phyloP scores from a whole-genome alignment of 23 tunicate species.

The Halocynthia aurantium region DNA sequence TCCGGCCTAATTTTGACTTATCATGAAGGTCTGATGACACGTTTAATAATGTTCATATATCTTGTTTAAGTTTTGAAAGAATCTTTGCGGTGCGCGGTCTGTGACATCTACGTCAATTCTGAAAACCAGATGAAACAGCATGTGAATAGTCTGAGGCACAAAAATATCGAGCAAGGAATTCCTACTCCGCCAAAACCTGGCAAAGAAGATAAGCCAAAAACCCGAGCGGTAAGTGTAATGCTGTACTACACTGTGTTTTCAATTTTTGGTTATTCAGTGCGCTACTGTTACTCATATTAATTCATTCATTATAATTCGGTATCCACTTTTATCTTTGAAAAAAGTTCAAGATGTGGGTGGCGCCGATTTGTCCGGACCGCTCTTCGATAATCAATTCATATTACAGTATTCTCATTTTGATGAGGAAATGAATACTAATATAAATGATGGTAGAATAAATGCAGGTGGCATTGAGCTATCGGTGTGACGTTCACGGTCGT shows the following conservation, averaged over 20 bases:
- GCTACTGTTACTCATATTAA: background rate
- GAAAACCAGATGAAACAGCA: slow-evolving; percentile 98
- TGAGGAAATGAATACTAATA: too few relatives aligned
- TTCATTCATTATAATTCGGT: background rate
- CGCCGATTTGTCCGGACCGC: too few relatives aligned
- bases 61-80: slow-evolving; percentile 73
- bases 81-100: slow-evolving; percentile 69
- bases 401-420: too few relatives aligned
- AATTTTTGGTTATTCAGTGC: background rate
- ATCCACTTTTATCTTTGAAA: too few relatives aligned
- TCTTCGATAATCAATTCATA: too few relatives aligned
- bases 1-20: too few relatives aligned
- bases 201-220: slow-evolving; percentile 60
- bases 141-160: slow-evolving; percentile 72
- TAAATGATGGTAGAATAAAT: too few relatives aligned
- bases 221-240: slow-evolving; percentile 48
- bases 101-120: slow-evolving; percentile 89
- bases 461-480: too few relatives aligned
- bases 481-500: too few relatives aligned
- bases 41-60: background rate
- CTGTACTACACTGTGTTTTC: background rate
- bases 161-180: slow-evolving; percentile 79
- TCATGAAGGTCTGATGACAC: too few relatives aligned
- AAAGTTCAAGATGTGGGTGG: too few relatives aligned
- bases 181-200: slow-evolving; percentile 78